Conservation (phyloP, 2,797 vertebrate genomes). For the Myotis pilosus region DNA sequence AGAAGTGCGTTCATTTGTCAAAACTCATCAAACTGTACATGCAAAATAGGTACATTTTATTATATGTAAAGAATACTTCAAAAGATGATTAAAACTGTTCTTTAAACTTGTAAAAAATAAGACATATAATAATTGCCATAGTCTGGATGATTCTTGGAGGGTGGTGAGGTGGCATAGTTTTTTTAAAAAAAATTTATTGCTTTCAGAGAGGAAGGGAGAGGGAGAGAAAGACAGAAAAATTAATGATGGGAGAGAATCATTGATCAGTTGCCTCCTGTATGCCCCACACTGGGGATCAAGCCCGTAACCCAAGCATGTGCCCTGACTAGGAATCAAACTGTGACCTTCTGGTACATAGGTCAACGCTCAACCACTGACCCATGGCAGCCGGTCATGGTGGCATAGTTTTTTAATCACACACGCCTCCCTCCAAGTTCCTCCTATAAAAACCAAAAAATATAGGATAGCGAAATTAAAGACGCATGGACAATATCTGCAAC, state of each 20-base stretch:
- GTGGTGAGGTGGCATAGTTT: background rate
- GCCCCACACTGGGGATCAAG: too few relatives aligned
- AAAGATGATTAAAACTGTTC: background rate
- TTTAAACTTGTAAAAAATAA: slow-evolving; percentile 17
- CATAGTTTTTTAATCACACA: background rate
- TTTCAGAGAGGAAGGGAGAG: too few relatives aligned
- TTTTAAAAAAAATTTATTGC: background rate
- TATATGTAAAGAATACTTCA: background rate
- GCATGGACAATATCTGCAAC: background rate
- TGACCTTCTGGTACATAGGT: too few relatives aligned
- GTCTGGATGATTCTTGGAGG: background rate
- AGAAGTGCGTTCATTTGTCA: background rate
- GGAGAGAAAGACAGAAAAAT: too few relatives aligned
- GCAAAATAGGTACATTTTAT: slow-evolving; percentile 6
- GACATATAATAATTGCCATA: background rate
- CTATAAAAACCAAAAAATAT: background rate
- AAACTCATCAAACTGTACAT: slow-evolving; percentile 10
- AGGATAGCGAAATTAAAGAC: background rate
- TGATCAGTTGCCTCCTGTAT: too few relatives aligned
- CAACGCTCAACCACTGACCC: too few relatives aligned
- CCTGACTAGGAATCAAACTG: too few relatives aligned
- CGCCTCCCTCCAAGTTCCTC: background rate
- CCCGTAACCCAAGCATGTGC: too few relatives aligned
- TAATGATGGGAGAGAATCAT: too few relatives aligned
- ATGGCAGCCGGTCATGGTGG: background rate